Conservation (phyloP, 2,888 invertebrate species). For the Eumerus sabulonum region DNA sequence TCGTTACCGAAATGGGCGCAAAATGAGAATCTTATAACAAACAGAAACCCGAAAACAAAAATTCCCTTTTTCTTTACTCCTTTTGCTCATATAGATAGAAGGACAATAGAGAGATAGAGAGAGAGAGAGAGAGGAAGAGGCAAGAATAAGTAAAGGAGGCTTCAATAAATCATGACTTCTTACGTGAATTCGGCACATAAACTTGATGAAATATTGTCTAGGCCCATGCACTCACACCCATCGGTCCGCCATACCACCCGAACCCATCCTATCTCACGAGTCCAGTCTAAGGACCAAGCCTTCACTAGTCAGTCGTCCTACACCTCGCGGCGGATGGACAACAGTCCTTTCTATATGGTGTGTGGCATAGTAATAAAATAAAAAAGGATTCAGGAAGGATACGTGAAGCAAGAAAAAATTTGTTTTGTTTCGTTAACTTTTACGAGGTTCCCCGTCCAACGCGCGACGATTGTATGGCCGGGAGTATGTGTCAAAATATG, state of each 20-base stretch:
- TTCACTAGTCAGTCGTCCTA: neutral
- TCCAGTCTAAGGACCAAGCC: conserved; percentile 46
- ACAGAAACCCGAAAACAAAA: no score
- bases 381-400: conserved; percentile 40
- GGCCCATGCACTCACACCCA: conserved; percentile 49
- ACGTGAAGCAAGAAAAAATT: neutral
- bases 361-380: conserved; percentile 55
- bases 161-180: conserved; percentile 63
- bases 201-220: conserved; percentile 63
- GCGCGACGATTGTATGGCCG: conserved; percentile 1
- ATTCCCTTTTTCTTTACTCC: no score
- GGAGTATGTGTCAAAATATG: conserved; percentile 51
- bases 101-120: neutral
- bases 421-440: conserved; percentile 40
- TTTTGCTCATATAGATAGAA: no score
- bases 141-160: conserved; percentile 29
- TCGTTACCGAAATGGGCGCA: neutral
- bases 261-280: neutral
- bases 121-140: neutral
- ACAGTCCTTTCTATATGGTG: conserved; percentile 48
- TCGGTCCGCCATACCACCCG: neutral
- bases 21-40: no score
- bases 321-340: neutral
- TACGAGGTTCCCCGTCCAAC: conserved; percentile 37
- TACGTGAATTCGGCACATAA: conserved; percentile 67